phyloP scores from a whole-genome alignment of 2,113 vertebrate species.

The Epinephelus fuscoguttatus region DNA sequence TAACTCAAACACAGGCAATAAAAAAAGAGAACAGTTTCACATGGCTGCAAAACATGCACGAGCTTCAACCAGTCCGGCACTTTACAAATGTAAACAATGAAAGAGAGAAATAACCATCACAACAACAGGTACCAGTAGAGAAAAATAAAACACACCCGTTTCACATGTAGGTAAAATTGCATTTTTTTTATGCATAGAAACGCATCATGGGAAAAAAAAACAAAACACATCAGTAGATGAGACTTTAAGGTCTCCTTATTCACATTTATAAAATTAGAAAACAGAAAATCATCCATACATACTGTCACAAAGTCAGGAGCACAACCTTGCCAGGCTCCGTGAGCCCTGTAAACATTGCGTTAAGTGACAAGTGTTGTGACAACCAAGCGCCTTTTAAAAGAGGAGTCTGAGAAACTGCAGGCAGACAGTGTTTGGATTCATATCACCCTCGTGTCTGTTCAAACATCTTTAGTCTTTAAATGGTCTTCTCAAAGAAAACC shows the following conservation, averaged over 20 bases:
- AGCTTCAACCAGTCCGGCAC: slow-evolving; percentile 70
- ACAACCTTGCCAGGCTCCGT: slow-evolving; percentile 55
- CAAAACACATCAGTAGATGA: slow-evolving; percentile 52
- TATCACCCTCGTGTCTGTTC: slow-evolving; percentile 53
- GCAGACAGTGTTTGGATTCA: slow-evolving; percentile 72
- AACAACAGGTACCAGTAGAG: slow-evolving; percentile 52
- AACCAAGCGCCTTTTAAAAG: slow-evolving; percentile 72
- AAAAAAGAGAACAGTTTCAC: slow-evolving; percentile 35
- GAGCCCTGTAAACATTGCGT: slow-evolving; percentile 77
- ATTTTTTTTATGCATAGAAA: slow-evolving; percentile 79
- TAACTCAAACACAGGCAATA: slow-evolving; percentile 54
- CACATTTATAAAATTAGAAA: slow-evolving; percentile 67
- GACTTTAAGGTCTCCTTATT: slow-evolving; percentile 64
- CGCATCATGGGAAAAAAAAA: slow-evolving; percentile 50
- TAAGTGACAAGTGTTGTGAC: slow-evolving; percentile 80
- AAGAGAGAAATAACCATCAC: slow-evolving; percentile 70
- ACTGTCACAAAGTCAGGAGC: slow-evolving; percentile 67
- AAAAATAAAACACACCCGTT: slow-evolving; percentile 73
- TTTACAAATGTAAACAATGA: slow-evolving; percentile 77
- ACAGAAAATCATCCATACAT: slow-evolving; percentile 43
- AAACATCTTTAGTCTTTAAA: slow-evolving; percentile 72
- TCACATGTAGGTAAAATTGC: slow-evolving; percentile 68
- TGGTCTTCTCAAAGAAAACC: slow-evolving; percentile 63
- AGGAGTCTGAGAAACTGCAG: slow-evolving; percentile 71
- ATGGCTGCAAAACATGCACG: slow-evolving; percentile 74